Conservation (phyloP, 2,888 invertebrate species). For the Ophion ellenae region DNA sequence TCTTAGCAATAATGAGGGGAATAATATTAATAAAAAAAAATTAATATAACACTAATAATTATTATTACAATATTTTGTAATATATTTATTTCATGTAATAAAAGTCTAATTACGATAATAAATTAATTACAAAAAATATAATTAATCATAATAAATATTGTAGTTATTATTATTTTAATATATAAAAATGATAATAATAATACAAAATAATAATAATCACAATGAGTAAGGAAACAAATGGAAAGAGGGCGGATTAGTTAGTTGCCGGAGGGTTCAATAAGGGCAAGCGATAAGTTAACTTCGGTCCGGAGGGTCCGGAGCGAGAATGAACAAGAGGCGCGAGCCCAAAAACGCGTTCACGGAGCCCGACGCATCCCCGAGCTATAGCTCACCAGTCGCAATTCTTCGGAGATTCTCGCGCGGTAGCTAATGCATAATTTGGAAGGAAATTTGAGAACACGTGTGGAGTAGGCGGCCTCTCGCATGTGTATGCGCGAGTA, state of each 20-base stretch:
- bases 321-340: conserved; percentile 27
- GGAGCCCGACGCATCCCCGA: not conserved
- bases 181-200: too few relatives aligned
- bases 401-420: conserved; percentile 48
- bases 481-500: conserved; percentile 7
- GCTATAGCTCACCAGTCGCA: conserved; percentile 24
- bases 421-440: conserved; percentile 73
- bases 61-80: too few relatives aligned
- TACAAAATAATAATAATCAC: not conserved
- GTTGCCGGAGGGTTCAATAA: conserved; percentile 72
- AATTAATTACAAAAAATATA: too few relatives aligned
- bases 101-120: too few relatives aligned
- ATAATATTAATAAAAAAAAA: too few relatives aligned
- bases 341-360: conserved; percentile 36
- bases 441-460: conserved; percentile 71
- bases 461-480: conserved; percentile 52
- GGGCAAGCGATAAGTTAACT: conserved; percentile 70
- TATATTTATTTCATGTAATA: too few relatives aligned
- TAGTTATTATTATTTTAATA: too few relatives aligned
- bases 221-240: conserved; percentile 27
- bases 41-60: too few relatives aligned
- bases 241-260: conserved; percentile 67
- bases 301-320: conserved; percentile 37
- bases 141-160: too few relatives aligned
- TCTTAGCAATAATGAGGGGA: too few relatives aligned